Conservation (phyloP, 2,888 invertebrate species). For the Tipula lateralis region DNA sequence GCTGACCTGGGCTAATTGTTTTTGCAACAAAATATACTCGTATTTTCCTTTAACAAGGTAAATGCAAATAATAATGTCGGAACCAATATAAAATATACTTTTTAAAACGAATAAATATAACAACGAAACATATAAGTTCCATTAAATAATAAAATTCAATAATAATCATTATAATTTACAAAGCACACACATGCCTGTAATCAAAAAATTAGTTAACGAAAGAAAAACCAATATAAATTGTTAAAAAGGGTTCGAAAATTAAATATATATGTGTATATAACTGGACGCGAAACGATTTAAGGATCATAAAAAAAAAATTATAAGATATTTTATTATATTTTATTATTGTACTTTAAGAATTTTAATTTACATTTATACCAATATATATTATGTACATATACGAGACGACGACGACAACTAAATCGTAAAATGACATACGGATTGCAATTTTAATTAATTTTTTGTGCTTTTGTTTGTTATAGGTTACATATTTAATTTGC, state of each 20-base stretch:
- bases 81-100: neutral
- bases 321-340: neutral
- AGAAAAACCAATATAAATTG: neutral
- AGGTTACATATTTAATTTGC: neutral
- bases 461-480: neutral
- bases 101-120: neutral
- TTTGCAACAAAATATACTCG: too few species aligned
- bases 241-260: neutral
- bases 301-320: neutral
- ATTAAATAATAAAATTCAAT: slow-evolving; percentile 7
- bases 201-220: neutral
- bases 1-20: too few species aligned
- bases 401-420: neutral
- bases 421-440: slow-evolving; percentile 24
- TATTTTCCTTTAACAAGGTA: neutral
- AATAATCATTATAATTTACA: slow-evolving; percentile 5
- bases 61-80: neutral
- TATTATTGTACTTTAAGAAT: neutral
- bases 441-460: slow-evolving; percentile 19
- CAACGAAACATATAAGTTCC: neutral
- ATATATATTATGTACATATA: neutral
- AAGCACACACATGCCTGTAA: slow-evolving; percentile 1
- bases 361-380: neutral
- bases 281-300: neutral
- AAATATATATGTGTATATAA: neutral